phyloP scores from a whole-genome alignment of 2,113 vertebrate genomes.

The Phylloscopus whistleri region DNA sequence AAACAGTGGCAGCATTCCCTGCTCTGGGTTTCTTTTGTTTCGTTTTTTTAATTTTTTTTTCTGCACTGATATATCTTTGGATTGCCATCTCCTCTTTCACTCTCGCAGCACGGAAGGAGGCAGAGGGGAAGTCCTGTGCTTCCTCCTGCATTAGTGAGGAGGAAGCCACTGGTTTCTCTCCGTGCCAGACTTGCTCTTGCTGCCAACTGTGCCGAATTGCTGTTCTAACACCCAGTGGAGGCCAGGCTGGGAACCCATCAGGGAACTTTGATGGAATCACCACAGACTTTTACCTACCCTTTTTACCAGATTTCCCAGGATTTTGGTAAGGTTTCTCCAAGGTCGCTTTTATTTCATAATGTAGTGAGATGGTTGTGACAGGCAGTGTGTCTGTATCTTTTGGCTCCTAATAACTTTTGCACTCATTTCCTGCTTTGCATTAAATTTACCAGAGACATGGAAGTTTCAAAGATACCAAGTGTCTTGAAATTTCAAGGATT shows the following conservation, averaged over 20 bases:
- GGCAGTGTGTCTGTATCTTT: background rate
- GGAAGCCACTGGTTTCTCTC: slow-evolving; percentile 13
- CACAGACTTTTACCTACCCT: background rate
- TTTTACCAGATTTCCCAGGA: background rate
- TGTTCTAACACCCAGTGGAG: accelerated
- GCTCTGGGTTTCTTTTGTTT: background rate
- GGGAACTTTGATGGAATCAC: background rate
- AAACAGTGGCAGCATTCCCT: background rate
- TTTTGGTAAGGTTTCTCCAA: slow-evolving; percentile 34
- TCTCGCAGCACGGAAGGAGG: background rate
- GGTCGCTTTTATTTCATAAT: background rate
- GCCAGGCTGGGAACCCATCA: background rate
- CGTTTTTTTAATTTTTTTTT: background rate
- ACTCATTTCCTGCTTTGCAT: background rate
- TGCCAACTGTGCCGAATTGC: background rate
- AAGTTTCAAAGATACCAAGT: background rate
- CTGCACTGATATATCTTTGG: background rate
- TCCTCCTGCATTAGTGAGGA: background rate
- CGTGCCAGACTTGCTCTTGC: background rate
- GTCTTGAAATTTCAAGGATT: background rate
- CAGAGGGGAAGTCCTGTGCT: slow-evolving; percentile 61
- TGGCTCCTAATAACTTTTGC: background rate
- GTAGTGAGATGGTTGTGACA: background rate
- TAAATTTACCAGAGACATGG: background rate
- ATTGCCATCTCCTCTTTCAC: background rate